Conservation (phyloP, 2,113 vertebrate genomes). For the Manacus vitellinus region DNA sequence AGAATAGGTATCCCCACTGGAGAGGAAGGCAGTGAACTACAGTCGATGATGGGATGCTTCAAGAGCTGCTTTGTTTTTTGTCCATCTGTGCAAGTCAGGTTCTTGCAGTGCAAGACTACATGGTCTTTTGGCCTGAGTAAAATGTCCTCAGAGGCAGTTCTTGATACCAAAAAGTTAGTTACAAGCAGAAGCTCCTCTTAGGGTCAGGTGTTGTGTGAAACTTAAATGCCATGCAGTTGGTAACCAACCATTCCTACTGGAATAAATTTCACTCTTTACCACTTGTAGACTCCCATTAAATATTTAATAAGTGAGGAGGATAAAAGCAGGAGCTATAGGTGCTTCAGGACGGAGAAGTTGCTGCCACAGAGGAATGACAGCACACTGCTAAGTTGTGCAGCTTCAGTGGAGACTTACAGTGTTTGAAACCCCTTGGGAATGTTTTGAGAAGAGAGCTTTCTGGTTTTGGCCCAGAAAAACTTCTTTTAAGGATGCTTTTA, state of each 20-base stretch:
- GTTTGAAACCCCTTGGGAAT: background rate
- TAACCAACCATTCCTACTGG: background rate
- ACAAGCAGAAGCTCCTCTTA: background rate
- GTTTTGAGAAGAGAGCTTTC: background rate
- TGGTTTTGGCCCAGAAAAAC: background rate
- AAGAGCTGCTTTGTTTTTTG: background rate
- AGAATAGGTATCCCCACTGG: background rate
- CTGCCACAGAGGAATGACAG: background rate
- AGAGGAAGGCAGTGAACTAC: background rate
- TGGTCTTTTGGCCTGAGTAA: background rate
- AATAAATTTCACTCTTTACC: background rate
- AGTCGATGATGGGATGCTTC: background rate
- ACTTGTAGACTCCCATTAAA: background rate
- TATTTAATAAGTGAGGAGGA: background rate
- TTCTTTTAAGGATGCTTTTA: background rate
- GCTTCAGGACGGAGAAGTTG: background rate
- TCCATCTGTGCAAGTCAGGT: background rate
- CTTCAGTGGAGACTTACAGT: background rate
- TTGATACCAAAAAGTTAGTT: background rate
- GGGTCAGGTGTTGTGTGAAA: background rate
- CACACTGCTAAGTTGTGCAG: rapidly evolving
- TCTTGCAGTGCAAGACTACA: background rate
- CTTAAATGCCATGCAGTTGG: background rate
- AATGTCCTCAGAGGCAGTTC: background rate
- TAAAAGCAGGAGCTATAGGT: background rate